Base-by-base conservation (phyloP, 2,888 invertebrate species). In the Idaea dimidiata region DNA sequence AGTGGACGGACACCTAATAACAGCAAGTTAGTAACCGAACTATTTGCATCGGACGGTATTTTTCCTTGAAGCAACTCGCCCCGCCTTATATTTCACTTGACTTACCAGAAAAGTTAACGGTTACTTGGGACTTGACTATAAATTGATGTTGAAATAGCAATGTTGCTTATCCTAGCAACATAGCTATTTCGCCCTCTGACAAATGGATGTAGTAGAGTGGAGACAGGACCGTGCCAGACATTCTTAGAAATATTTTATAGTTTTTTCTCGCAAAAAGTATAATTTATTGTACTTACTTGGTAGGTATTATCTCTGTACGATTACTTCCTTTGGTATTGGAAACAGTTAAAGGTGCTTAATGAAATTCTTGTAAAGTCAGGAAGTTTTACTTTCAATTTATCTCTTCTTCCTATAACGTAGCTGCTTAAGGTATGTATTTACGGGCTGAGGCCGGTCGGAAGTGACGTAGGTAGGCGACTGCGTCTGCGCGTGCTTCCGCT, bases 31-130 rank as follows among this genome's bases (percentile, higher is more conserved):
- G 82, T 83, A 82, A 81, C 80, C 78, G 79, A 84, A 87, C 80
- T 80, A 87, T 88, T 85, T 87, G 83, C 87, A 84, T 85, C 81
- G 68, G 79, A 74, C 75, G 76, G 81, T 84, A 81, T 87, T 86
- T 88, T 89, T 88, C 87, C 86, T 84, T 80, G 83, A 83, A 84
- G 81, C 72, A 70, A 68, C 72, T 74, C 73, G 78, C 67, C 72
- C 74, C 72, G 71, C 77, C 73, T 77, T 77, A 76, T 77, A 78
- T 79, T 79, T 78, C 72, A 73, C 75, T 77, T 72, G 72, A 69
- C 70, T 76, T 69, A 76, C 71, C 69, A 78, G 78, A 74, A 75
- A 78, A 77, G 68, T 75, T 80, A 80, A 77, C 77, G 75, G 80
- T 73, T 71, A 53, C 64, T 62, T 58, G 59, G 61, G 67, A 66